Base-by-base conservation (phyloP, 1,140 invertebrate species). In the Lycorma delicatula region DNA sequence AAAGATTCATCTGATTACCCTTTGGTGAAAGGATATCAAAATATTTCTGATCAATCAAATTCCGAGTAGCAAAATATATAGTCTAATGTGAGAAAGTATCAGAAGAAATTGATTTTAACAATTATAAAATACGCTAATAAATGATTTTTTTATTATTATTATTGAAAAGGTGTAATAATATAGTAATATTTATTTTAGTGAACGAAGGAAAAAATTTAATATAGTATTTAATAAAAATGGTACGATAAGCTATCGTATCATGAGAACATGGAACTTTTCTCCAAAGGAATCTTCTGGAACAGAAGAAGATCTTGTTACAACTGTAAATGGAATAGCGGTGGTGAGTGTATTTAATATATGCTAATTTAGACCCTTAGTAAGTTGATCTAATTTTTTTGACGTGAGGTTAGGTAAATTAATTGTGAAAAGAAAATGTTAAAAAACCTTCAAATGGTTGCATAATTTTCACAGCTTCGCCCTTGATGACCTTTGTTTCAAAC, bases 241-340 rank as follows among this genome's bases (percentile, higher is more conserved):
- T 7, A 93, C 92, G 0, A 80, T 97, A 1, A 86, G 83, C 20
- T 97, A 89, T 70, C 72, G 80, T 12, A 84, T 87, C 51, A 81
- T 76, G 28, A 81, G 87, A 64, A 78, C 74, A 31, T 97, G 87
- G 81, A 78, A 79, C 61, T 97, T 90, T 66, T 83, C 87, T 59
- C 76, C 72, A 44, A 74, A 78, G 6, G 74, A 74, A 56, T 95
- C 89, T 61, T 82, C 82, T 48, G 91, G 90, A 1, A 77, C 76
- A 11, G 75, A 94, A 12, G 72, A 79, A 28, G 91, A 95, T 66
- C 73, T 79, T 2, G 78, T 95, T 54, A 84, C 78, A 0, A 90
- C 88, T 3, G 69, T 95, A 3, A 95, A 97, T 70, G 78, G 84
- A 6, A 83, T 94, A 7, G 82, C 88, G 27, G 74, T 89, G 70